phyloP scores from a whole-genome alignment of 2,888 invertebrate genomes.

The Eupithecia insigniata region DNA sequence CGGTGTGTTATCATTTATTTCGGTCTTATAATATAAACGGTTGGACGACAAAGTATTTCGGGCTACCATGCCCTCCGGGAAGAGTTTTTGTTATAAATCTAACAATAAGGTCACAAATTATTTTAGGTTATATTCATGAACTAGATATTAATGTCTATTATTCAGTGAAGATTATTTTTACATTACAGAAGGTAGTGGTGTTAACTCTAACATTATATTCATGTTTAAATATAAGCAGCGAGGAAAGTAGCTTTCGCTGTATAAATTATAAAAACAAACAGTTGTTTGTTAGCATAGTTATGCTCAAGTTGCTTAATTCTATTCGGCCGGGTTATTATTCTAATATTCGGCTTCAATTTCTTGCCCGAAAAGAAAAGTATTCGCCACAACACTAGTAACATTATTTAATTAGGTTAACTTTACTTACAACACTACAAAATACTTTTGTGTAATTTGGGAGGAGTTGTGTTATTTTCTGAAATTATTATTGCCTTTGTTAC shows the following conservation, averaged over 20 bases:
- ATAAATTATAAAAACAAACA: too few relatives aligned
- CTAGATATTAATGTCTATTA: too few relatives aligned
- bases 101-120: too few relatives aligned
- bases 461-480: conserved; percentile 7
- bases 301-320: not conserved
- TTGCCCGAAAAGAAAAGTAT: conserved; percentile 13
- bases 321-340: conserved; percentile 5
- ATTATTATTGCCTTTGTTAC: conserved; percentile 6
- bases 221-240: not conserved
- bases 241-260: not conserved
- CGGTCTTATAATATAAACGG: not conserved
- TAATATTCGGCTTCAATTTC: conserved; percentile 13
- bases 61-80: too few relatives aligned
- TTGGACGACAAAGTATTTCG: not conserved
- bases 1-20: not conserved
- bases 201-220: not conserved
- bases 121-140: too few relatives aligned
- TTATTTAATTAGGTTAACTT: conserved; percentile 37
- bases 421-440: conserved; percentile 24
- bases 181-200: not conserved
- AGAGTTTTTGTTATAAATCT: too few relatives aligned
- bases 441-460: conserved; percentile 25
- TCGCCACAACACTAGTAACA: conserved; percentile 11
- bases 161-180: too few relatives aligned
- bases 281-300: too few relatives aligned